Conservation (phyloP, 2,888 invertebrate genomes). For the Myopa tessellatipennis region DNA sequence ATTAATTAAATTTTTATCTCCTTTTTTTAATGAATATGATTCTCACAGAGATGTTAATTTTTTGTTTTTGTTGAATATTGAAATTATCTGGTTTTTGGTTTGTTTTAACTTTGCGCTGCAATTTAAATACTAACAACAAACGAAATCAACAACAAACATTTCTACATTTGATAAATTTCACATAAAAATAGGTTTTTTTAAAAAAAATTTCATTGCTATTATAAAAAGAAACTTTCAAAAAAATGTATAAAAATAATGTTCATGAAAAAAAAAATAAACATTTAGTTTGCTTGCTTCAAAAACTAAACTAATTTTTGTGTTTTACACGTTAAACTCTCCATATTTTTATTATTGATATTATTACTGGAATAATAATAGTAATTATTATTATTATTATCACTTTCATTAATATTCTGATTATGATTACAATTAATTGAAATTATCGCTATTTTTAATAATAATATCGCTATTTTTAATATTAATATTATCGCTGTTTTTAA, state of each 20-base stretch:
- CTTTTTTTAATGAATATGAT: too few species aligned
- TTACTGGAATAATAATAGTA: not conserved
- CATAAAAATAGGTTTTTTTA: not conserved
- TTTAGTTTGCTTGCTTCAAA: not conserved
- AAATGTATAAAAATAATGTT: too few species aligned
- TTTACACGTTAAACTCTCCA: slow-evolving; percentile 13
- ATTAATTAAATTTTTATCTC: too few species aligned
- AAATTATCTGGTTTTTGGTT: too few species aligned
- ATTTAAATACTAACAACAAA: too few species aligned
- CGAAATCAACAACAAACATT: slow-evolving; percentile 17
- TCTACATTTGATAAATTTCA: not conserved
- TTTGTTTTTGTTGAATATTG: too few species aligned
- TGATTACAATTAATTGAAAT: not conserved
- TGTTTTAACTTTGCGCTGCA: too few species aligned
- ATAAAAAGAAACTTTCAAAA: not conserved
- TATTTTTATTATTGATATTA: slow-evolving; percentile 5
- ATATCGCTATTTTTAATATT: not conserved
- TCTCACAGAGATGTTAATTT: too few species aligned
- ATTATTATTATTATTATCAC: not conserved
- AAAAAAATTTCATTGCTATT: slow-evolving; percentile 7
- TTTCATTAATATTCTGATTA: not conserved
- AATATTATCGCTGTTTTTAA: not conserved
- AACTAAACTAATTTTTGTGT: slow-evolving; percentile 9
- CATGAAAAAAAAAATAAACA: not conserved
- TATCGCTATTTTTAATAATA: not conserved